phyloP scores from a whole-genome alignment of 2,888 invertebrate genomes.

The Cynaeus angustus region DNA sequence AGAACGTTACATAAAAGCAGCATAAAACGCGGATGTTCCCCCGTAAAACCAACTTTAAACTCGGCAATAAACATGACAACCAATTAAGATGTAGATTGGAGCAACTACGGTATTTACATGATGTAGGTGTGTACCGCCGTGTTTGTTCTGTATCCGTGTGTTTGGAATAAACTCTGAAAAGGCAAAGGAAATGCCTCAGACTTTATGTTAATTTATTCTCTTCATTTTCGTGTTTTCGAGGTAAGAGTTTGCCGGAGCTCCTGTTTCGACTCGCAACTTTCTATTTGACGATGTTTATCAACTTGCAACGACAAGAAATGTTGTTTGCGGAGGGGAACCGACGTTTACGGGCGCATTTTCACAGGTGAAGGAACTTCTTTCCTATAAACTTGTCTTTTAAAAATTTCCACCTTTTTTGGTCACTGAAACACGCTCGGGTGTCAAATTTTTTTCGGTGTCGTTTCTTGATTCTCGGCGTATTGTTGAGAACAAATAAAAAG shows the following conservation, averaged over 20 bases:
- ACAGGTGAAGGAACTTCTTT: neutral
- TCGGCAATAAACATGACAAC: constrained; percentile 71
- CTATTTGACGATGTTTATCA: constrained; percentile 60
- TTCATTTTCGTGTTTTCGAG: constrained; percentile 66
- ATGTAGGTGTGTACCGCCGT: constrained; percentile 68
- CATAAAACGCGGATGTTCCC: constrained; percentile 54
- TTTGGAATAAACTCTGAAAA: constrained; percentile 69
- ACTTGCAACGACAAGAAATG: constrained; percentile 56
- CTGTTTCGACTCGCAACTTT: constrained; percentile 55
- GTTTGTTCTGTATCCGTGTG: constrained; percentile 68
- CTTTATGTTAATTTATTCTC: constrained; percentile 70
- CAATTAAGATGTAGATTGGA: constrained; percentile 73
- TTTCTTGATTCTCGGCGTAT: too few species aligned
- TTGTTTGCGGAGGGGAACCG: neutral
- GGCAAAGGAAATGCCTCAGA: constrained; percentile 64
- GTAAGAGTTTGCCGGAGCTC: constrained; percentile 61
- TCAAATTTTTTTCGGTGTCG: too few species aligned
- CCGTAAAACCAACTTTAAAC: constrained; percentile 65
- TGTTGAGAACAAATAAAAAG: neutral
- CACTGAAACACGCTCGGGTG: too few species aligned
- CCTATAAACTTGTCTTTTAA: too few species aligned
- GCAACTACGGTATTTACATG: constrained; percentile 70
- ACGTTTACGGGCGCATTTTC: neutral
- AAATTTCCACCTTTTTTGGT: too few species aligned
- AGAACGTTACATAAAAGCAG: constrained; percentile 52